Percentiles rank a stretch among this genome's conserved stretches.
phyloP scores from a whole-genome alignment of 2,113 vertebrate genomes.

The Malurus elegans region DNA sequence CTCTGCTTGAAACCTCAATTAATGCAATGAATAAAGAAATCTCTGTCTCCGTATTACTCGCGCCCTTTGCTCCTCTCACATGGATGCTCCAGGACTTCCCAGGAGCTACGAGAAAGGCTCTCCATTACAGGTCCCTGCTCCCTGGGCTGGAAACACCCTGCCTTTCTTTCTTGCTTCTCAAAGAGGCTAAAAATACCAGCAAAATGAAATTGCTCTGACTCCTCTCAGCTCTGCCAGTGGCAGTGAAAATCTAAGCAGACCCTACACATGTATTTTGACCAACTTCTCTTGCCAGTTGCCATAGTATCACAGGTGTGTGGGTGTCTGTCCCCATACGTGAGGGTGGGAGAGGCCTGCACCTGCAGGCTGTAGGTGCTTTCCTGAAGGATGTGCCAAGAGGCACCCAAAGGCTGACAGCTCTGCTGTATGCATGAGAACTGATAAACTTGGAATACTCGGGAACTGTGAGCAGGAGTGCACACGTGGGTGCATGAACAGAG shows the following conservation, averaged over 20 bases:
- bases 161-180: neutral
- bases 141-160: neutral
- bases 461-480: neutral
- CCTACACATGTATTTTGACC: neutral
- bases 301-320: fast-evolving
- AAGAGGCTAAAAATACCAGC: neutral
- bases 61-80: neutral
- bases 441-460: neutral
- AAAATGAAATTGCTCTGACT: neutral
- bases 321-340: fast-evolving
- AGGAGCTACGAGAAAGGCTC: neutral
- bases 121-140: neutral
- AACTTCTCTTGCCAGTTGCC: neutral
- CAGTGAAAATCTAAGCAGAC: neutral
- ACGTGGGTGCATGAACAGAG: fast-evolving
- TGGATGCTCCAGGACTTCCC: neutral
- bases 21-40: neutral
- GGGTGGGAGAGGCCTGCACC: neutral
- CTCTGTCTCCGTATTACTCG: neutral
- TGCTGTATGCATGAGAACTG: neutral
- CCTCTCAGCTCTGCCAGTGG: neutral
- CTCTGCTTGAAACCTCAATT: neutral
- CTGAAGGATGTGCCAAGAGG: neutral
- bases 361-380: neutral
- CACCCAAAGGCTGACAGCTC: neutral